Evolutionary conservation across 2,888 invertebrate species (phyloP).

Genomic region (Nineta flava): DNA sequence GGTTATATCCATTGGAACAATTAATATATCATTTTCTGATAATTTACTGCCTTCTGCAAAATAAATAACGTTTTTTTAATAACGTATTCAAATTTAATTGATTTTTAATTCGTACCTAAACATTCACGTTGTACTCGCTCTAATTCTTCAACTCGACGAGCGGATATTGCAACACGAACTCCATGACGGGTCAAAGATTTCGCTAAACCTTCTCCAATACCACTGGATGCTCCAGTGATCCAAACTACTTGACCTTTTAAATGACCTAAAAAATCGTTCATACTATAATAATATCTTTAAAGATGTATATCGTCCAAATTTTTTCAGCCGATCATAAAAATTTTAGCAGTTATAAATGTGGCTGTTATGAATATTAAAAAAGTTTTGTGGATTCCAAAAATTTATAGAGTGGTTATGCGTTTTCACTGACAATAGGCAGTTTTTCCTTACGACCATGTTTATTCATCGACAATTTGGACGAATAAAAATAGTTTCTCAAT

Average conservation of each 20-base stretch:
- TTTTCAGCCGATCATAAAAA: no score
- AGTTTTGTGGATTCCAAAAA: no score
- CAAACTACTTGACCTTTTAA: slow-evolving; percentile 58
- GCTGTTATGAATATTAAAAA: no score
- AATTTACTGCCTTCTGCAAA: background rate
- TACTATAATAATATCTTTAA: background rate
- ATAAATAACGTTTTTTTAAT: background rate
- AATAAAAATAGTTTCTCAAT: no score
- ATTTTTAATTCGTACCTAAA: slow-evolving; percentile 1
- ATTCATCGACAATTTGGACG: no score
- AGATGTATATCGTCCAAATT: no score
- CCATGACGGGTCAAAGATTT: slow-evolving; percentile 47
- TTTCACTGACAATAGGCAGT: no score
- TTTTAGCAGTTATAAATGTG: no score
- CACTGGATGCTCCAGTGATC: slow-evolving; percentile 74
- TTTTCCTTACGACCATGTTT: no score
- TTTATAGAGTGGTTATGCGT: no score
- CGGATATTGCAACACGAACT: slow-evolving; percentile 49
- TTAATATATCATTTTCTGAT: slow-evolving; percentile 41
- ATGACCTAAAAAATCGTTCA: slow-evolving; percentile 25
- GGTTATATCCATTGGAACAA: slow-evolving; percentile 51
- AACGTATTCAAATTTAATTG: background rate
- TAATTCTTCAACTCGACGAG: slow-evolving; percentile 44
- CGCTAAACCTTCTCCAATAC: slow-evolving; percentile 62
- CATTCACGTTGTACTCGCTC: slow-evolving; percentile 49